These are phyloP conservation scores for Griposia aprilina DNA, from an alignment of 2,888 invertebrate species.

Conservation along the genomic window DNA sequence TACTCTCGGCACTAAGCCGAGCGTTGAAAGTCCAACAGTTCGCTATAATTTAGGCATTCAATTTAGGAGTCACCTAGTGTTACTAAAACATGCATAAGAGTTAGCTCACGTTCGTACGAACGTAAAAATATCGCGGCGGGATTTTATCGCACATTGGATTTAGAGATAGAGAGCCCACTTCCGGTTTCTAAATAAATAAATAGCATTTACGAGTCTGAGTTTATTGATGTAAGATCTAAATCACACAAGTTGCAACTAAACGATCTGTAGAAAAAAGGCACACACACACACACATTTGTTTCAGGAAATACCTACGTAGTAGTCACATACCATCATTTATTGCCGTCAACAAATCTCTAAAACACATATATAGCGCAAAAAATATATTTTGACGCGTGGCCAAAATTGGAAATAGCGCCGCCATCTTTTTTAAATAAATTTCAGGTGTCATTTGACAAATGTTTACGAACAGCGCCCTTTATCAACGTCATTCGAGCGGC, in stretches of 20 bases:
- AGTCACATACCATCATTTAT: constrained; percentile 2
- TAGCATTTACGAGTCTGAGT: neutral
- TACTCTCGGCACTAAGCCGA: no score
- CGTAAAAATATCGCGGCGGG: no score
- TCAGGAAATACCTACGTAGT: neutral
- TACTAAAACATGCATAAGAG: no score
- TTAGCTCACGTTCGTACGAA: no score
- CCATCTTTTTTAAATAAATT: neutral
- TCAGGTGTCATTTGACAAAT: neutral
- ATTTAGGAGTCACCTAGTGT: no score
- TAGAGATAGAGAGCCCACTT: no score
- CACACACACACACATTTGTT: neutral
- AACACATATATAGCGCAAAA: neutral
- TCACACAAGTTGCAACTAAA: neutral
- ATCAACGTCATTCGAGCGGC: no score
- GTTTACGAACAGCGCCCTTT: neutral
- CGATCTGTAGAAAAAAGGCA: neutral
- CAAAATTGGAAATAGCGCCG: neutral
- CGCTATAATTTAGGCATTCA: no score
- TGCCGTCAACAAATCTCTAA: neutral
- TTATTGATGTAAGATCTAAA: neutral
- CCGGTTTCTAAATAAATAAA: neutral
- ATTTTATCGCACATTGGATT: no score
- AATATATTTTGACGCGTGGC: neutral
- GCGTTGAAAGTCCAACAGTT: no score